Evolutionary conservation across 2,113 vertebrate species (phyloP), one percentile per base, ranked within the genome.

Genomic region (Tenrec ecaudatus): DNA sequence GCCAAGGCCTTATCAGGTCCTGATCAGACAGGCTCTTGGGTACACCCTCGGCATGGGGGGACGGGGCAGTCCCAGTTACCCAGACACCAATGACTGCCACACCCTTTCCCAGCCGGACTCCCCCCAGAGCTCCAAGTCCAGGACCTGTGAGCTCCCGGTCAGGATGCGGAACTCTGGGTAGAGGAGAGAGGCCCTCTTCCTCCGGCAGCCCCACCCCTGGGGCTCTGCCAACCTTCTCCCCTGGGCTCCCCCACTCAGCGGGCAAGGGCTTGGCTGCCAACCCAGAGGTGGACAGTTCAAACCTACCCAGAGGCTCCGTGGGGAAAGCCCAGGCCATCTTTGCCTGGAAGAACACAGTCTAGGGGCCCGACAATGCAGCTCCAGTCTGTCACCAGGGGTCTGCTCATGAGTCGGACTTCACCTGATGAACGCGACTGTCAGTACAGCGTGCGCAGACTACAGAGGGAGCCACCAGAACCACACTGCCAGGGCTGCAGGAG

Each of bases 131-230:
- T 88, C 81, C 38, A 69, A 62, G 3, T 62, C 60, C 60, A 62
- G 60, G 22, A 8, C 60, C 60, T 62, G 16, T 68, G 66, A 25
- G 17, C 22, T 31, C 57, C 47, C 12, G 47, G 47, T 53, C 88
- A 92, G 43, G n/a, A 38, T n/a, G 53, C 29, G n/a, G n/a, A 83
- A 36, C 77, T 89, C 81, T 3, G 64, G 77, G 80, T 81, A 94
- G 71, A 71, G 17, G 38, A 40, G 38, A 40, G 53, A 23, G 25
- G 47, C 47, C 11, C 47, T 89, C 84, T 81, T 86, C 53, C 75
- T 84, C 66, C n/a, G 68, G 60, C 5, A 81, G 89, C 53, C 53
- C 78, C 73, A 73, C 22, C 19, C 20, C 36, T 60, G 76, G 60
- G 60, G 17, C 36, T 9, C 2, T 7, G 73, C 79, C 19, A 29